Evolutionary conservation across 2,888 invertebrate genomes (phyloP), one percentile per base, ranked within the genome.

Genomic region (Drosophila trichaetosa): DNA sequence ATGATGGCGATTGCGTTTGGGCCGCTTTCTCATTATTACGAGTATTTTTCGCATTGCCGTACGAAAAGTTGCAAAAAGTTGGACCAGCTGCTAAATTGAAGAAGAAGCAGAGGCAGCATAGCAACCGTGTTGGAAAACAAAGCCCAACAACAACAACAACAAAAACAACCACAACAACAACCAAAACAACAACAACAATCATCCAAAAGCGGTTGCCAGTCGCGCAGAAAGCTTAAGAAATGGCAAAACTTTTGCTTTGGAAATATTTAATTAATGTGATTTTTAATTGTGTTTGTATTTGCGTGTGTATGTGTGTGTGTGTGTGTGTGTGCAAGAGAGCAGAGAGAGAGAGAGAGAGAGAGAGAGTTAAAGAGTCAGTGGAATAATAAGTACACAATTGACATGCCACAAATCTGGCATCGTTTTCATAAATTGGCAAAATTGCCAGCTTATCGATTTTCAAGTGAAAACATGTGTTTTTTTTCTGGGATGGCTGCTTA

Each of bases 211-310:
- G 48, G 57, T 48, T 71, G 65, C 61, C 68, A 77, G 82, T 89
- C 73, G 83, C 70, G 70, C 73, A 74, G 82, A 68, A 82, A 82
- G 80, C 88, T 86, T 79, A 89, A 90, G 87, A 87, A 86, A 89
- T 80, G 79, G 75, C 72, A 76, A 82, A 89, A 89, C 75, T 84
- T 90, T 90, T 89, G 79, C 88, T 89, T 87, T 78, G 79, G 76
- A 90, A 87, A 82, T 89, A 89, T 87, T 87, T 90, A 87, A 90
- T 90, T 87, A 87, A 90, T 89, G 87, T 87, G 80, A 87, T 87
- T 89, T 87, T 89, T 87, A 87, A 90, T 87, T 87, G 89, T 88
- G 76, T 83, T 86, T 74, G 73, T 73, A 52, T 59, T 52, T 31
- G 53, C 4, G 29, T 90, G 86, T 73, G 56, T 59, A 48, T 34